phyloP scores from a whole-genome alignment of 2,888 invertebrate species.

The Nebria brevicollis region DNA sequence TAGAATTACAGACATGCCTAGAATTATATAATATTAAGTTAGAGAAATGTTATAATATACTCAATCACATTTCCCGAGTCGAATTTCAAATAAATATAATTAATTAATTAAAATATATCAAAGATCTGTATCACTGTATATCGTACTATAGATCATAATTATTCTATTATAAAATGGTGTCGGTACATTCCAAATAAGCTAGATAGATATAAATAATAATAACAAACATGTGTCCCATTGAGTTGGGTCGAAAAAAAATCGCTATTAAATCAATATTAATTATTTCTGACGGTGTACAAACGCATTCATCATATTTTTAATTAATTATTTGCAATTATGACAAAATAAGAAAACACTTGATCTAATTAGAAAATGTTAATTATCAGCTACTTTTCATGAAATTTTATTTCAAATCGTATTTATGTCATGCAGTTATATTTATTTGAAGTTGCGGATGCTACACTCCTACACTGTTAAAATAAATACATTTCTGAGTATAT shows the following conservation, averaged over 20 bases:
- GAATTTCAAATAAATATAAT: too few species aligned
- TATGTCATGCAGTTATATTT: too few species aligned
- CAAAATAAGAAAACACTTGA: background rate
- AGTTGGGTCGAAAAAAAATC: conserved; percentile 5
- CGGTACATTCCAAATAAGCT: background rate
- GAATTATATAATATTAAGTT: too few species aligned
- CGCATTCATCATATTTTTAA: conserved; percentile 22
- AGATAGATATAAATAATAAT: background rate
- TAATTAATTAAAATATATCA: background rate
- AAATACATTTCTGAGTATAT: background rate
- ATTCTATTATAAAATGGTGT: conserved; percentile 13
- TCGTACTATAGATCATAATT: conserved; percentile 12
- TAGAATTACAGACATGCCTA: too few species aligned
- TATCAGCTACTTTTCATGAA: background rate
- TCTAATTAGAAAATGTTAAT: background rate
- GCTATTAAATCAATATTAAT: conserved; percentile 28
- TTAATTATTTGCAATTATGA: conserved; percentile 11
- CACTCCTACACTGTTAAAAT: background rate
- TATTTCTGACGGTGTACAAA: conserved; percentile 20
- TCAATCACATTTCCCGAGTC: too few species aligned
- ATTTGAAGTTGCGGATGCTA: background rate
- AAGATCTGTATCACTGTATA: background rate
- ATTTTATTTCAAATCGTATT: background rate
- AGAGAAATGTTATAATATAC: too few species aligned
- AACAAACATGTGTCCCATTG: background rate